These are phyloP conservation scores for Machimus atricapillus DNA, from an alignment of 2,888 invertebrate genomes.

Conservation along the genomic window DNA sequence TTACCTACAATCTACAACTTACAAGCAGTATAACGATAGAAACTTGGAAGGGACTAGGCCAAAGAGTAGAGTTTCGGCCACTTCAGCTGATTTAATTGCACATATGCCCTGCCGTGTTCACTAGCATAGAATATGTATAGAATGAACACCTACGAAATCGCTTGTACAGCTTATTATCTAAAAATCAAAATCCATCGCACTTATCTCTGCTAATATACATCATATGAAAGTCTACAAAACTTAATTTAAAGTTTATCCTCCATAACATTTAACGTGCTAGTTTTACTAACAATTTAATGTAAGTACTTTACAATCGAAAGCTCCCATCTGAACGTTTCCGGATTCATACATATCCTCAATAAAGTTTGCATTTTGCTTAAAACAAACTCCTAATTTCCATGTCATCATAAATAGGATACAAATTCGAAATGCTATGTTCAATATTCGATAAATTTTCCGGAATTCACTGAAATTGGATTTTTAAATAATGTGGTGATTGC, in stretches of 20 bases:
- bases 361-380: neutral
- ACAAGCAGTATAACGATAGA: neutral
- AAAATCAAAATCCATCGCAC: neutral
- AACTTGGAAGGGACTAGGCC: neutral
- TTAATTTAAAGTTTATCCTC: neutral
- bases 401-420: neutral
- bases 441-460: neutral
- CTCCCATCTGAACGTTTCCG: neutral
- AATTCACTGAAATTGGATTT: neutral
- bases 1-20: too few relatives aligned
- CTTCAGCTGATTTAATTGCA: neutral
- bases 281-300: neutral
- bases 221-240: too few relatives aligned
- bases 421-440: neutral
- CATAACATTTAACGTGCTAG: neutral
- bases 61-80: neutral
- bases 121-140: neutral
- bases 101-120: neutral
- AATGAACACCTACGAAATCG: neutral
- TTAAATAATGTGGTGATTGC: neutral
- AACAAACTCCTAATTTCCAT: neutral
- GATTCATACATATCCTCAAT: neutral
- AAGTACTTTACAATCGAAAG: neutral
- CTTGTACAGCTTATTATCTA: too few relatives aligned
- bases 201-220: neutral